These are phyloP conservation scores for Acanthacorydalis orientalis DNA, from an alignment of 2,888 invertebrate genomes.

Conservation along the genomic window DNA sequence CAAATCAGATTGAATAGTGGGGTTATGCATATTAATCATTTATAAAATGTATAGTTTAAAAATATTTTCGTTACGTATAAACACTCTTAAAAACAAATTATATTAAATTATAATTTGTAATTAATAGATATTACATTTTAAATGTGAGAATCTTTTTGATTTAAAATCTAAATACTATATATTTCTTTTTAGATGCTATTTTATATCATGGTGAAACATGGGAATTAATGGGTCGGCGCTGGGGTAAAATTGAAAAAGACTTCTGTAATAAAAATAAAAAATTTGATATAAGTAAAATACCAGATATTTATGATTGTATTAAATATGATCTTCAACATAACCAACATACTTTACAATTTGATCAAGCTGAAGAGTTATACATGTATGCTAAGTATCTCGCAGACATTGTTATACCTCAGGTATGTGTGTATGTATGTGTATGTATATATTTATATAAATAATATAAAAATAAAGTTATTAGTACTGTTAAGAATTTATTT, in stretches of 20 bases:
- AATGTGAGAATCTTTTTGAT: not conserved
- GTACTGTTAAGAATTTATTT: too few relatives aligned
- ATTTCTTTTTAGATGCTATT: constrained; percentile 49
- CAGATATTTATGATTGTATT: constrained; percentile 98
- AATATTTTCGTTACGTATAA: too few relatives aligned
- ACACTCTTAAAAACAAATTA: not conserved
- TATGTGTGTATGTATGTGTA: constrained; percentile 18
- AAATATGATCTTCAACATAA: constrained; percentile 98
- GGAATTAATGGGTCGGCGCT: constrained; percentile 93
- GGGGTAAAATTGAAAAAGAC: constrained; percentile 97
- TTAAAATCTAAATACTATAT: not conserved
- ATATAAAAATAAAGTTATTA: too few relatives aligned
- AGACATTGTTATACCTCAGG: constrained; percentile 97
- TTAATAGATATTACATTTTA: not conserved
- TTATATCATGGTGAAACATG: constrained; percentile 97
- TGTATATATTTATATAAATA: not conserved
- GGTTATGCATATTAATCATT: too few relatives aligned
- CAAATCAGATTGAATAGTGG: too few relatives aligned
- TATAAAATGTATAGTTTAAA: too few relatives aligned
- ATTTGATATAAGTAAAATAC: constrained; percentile 97
- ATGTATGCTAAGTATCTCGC: constrained; percentile 93
- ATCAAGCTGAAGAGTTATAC: constrained; percentile 82
- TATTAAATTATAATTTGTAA: not conserved
- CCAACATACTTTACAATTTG: constrained; percentile 84
- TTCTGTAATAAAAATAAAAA: constrained; percentile 84